Conservation (phyloP, 2,888 invertebrate species). For the Eucera pruinosa region DNA sequence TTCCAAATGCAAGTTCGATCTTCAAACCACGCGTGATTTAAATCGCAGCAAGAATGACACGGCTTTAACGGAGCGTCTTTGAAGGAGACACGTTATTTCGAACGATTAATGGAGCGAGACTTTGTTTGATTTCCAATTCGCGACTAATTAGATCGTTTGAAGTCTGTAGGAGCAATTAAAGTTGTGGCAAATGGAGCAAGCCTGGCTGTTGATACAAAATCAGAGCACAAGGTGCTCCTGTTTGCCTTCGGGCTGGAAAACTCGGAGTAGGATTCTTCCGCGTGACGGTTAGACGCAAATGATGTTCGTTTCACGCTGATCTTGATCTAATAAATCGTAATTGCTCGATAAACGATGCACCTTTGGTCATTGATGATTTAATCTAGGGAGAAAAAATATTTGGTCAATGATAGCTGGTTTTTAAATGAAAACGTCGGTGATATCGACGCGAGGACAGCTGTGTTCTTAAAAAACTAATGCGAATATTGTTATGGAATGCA, state of each 20-base stretch:
- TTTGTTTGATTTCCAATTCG: constrained; percentile 8
- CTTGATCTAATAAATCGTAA: constrained; percentile 25
- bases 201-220: constrained; percentile 19
- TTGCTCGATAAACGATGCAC: constrained; percentile 19
- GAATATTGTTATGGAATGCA: background rate
- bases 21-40: too few species aligned
- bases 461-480: background rate
- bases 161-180: constrained; percentile 35
- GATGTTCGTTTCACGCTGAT: constrained; percentile 1
- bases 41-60: background rate
- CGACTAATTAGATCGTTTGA: constrained; percentile 38
- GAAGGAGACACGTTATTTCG: background rate
- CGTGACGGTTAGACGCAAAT: constrained; percentile 37
- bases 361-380: constrained; percentile 14
- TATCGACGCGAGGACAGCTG: constrained; percentile 30
- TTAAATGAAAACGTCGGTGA: constrained; percentile 3
- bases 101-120: constrained; percentile 14
- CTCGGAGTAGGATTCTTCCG: constrained; percentile 33
- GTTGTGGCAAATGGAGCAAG: constrained; percentile 16
- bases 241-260: constrained; percentile 46
- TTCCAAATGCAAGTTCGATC: too few species aligned
- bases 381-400: constrained; percentile 1
- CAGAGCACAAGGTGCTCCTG: constrained; percentile 31
- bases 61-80: background rate
- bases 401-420: constrained; percentile 26